Base-by-base conservation (phyloP, 30 jellyfish, hydroid and myxozoan species). In the Sanderia malayensis region DNA sequence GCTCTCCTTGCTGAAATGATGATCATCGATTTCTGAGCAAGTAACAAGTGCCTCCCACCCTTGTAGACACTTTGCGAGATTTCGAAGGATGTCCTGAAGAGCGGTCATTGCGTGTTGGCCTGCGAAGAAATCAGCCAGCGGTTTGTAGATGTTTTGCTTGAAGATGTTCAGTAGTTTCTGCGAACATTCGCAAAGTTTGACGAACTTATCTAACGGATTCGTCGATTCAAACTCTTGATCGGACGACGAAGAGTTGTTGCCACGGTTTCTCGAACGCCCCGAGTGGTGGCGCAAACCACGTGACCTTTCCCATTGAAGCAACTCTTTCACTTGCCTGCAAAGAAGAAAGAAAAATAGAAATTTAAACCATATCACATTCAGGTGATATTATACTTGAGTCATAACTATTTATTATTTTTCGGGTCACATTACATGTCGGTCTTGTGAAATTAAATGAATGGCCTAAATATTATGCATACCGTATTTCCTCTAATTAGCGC, bases 161-260 rank as follows among this genome's bases (percentile, higher is more conserved):
- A 92, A 92, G n/a, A 63, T 61, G 7, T 46, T 49, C 52, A 92
- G 58, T 10, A 92, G 68, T 29, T 73, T 70, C 28, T 66, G 80
- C 11, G 98, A 92, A 28, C 70, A 61, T 44, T 67, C 65, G 79
- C 98, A 92, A 26, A 76, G 83, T 32, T 68, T 45, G 58, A 78
- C 96, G 82, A 92, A 83, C 57, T 68, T 63, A 52, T 84, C 96
- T 67, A 92, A 69, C 21, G 96, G 96, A 72, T 84, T 78, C n/a
- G n/a, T n/a, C 21, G 41, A 61, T 8, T 77, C 92, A 2, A 31
- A 15, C 26, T 63, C 78, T 31, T 52, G 81, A 20, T 72, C 91
- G n/a, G n/a, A n/a, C n/a, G 91, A 68, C 18, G 86, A 68, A 9
- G 94, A 73, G 58, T 72, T 49, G 69, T 32, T 78, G 53, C 89